Conservation (phyloP, 2,113 vertebrate genomes). For the Neolamprologus cancellatus region DNA sequence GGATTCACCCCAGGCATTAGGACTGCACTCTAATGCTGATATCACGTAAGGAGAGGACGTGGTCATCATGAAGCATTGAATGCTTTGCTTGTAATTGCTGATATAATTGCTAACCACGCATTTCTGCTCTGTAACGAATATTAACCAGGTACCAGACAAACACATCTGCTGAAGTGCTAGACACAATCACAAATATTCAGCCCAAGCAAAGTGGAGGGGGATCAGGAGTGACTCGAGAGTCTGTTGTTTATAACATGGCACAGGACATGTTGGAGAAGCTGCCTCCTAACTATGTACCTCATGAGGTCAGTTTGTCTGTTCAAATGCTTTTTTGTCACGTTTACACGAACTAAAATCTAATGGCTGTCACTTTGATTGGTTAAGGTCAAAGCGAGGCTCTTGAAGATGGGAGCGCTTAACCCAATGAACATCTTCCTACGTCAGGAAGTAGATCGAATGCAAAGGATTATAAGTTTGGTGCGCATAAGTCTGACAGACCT, state of each 20-base stretch:
- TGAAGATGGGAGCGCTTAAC: slow-evolving; percentile 32
- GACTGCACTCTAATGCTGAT: slow-evolving; percentile 43
- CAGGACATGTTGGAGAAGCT: slow-evolving; percentile 42
- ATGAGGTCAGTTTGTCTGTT: slow-evolving; percentile 15
- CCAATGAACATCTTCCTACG: slow-evolving; percentile 48
- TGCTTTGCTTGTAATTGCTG: neutral
- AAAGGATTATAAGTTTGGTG: slow-evolving; percentile 26
- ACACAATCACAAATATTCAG: slow-evolving; percentile 47
- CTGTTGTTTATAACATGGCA: slow-evolving; percentile 24
- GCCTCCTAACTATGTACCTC: slow-evolving; percentile 21
- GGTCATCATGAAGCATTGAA: neutral
- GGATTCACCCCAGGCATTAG: slow-evolving; percentile 26
- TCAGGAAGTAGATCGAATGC: slow-evolving; percentile 53
- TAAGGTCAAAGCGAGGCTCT: slow-evolving; percentile 26
- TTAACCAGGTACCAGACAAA: slow-evolving; percentile 39
- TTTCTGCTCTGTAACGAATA: neutral
- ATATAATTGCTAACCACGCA: neutral
- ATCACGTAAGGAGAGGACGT: slow-evolving; percentile 10
- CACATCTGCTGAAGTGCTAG: slow-evolving; percentile 28
- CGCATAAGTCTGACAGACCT: slow-evolving; percentile 34
- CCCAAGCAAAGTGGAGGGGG: slow-evolving; percentile 39
- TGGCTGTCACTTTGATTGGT: neutral
- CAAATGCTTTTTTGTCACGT: neutral
- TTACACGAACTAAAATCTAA: neutral
- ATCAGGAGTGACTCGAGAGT: slow-evolving; percentile 28